Evolutionary conservation across 2,113 vertebrate genomes (phyloP), one percentile per base, ranked within the genome.

Genomic region (Leiothrix lutea): DNA sequence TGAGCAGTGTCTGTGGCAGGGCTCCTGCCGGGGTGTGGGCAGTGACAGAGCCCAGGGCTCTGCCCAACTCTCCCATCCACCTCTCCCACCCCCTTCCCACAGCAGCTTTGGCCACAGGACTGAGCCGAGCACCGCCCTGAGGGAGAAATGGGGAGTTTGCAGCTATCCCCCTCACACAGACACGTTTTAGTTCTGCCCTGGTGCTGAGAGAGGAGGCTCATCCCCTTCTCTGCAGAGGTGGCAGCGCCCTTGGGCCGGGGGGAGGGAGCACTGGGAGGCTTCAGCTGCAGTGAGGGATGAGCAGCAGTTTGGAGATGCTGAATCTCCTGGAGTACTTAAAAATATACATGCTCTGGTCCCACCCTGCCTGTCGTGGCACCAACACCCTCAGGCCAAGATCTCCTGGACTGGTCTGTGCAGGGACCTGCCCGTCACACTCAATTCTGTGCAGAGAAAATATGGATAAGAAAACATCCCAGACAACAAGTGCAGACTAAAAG

Each of bases 341-440:
- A 11, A 15, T 42, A 11, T 0, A 0, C 3, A 3, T 3, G 31
- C 17, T 0, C 13, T 5, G 20, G 12, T 11, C 20, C 35, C 14
- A 8, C 1, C 0, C 2, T 18, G 11, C 38, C 44, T 0, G 5
- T 2, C 14, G 14, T 24, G 44, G 13, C 70, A 17, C 35, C 5
- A 6, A 1, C 25, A 2, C 0, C 50, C 21, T 6, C 1, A 5
- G 54, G 25, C n/a, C 66, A 26, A 17, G 21, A 11, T 1, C 26
- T 22, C 24, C 25, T 19, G 72, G 13, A 6, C 4, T 33, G 3
- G 0, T 29, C 22, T 48, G 65, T 4, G 6, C 3, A 5, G 42
- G 33, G 28, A 24, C 20, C 35, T 28, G 6, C 15, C 5, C 0
- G 2, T 3, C 48, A 5, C 22, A 6, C 23, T 18, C 38, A 1